Percentiles rank a stretch among this genome's conserved stretches.
Conservation (phyloP, 2,113 vertebrate genomes). For the Entomyzon cyanotis region DNA sequence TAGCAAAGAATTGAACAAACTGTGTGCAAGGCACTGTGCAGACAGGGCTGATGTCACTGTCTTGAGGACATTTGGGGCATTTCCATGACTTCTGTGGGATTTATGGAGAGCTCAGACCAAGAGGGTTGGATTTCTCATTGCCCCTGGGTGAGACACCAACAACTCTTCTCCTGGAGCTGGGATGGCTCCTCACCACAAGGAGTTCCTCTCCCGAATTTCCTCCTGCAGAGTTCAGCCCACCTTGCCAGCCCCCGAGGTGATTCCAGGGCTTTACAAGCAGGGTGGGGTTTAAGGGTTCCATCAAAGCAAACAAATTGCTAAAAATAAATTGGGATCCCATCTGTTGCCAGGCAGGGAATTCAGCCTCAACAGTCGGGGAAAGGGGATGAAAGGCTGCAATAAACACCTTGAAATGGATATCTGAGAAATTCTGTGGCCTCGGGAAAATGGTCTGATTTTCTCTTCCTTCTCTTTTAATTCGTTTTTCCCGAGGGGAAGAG, state of each 20-base stretch:
- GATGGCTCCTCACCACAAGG: background rate
- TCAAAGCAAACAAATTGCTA: constrained; percentile 42
- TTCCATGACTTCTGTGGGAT: background rate
- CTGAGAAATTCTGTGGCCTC: constrained; percentile 22
- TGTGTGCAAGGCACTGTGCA: background rate
- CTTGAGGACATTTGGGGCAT: background rate
- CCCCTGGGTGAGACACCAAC: background rate
- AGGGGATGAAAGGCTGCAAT: constrained; percentile 38
- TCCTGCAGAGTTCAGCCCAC: background rate
- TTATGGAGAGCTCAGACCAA: accelerated
- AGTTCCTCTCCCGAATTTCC: background rate
- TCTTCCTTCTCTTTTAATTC: background rate
- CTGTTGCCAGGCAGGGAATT: constrained; percentile 37
- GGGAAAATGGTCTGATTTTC: background rate
- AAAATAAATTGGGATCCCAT: constrained; percentile 34
- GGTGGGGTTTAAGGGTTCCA: background rate
- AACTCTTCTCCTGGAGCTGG: accelerated
- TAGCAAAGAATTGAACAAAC: background rate
- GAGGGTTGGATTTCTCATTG: too few relatives aligned
- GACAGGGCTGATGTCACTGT: accelerated
- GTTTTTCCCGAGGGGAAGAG: background rate
- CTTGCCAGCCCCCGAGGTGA: background rate
- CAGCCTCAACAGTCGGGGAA: background rate
- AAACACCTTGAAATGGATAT: constrained; percentile 52
- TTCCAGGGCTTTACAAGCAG: background rate